Percentiles rank a stretch among this genome's conserved stretches.
Evolutionary conservation across 2,797 vertebrate species (phyloP).

Genomic region (Rhinoraja longicauda): DNA sequence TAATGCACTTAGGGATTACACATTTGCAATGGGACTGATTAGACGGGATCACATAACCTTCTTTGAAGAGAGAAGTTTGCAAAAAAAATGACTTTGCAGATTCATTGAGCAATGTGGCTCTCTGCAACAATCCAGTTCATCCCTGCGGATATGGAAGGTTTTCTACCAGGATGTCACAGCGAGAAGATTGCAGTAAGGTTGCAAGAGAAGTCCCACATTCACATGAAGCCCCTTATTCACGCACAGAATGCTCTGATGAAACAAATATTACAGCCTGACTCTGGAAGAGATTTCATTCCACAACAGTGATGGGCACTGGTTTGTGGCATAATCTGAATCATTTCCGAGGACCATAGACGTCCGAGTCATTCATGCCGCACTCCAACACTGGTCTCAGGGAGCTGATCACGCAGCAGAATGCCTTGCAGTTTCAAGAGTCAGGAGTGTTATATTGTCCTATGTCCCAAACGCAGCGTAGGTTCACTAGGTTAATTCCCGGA

Average conservation of each 20-base stretch:
- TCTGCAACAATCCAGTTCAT: background rate
- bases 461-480: too few species aligned
- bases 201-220: background rate
- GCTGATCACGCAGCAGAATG: too few species aligned
- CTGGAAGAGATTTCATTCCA: too few species aligned
- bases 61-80: background rate
- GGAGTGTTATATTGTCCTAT: too few species aligned
- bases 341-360: too few species aligned
- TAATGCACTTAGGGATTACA: background rate
- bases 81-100: background rate
- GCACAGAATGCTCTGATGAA: background rate
- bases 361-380: too few species aligned
- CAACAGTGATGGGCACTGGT: too few species aligned
- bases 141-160: background rate
- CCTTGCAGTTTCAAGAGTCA: too few species aligned
- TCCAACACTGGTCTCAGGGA: too few species aligned
- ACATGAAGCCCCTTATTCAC: background rate
- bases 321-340: too few species aligned
- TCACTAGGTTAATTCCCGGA: too few species aligned
- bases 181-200: background rate
- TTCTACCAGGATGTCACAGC: background rate
- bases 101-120: background rate
- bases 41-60: background rate
- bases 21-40: background rate
- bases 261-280: background rate